Evolutionary conservation across 1,140 invertebrate species (phyloP), one percentile per base, ranked within the genome.

Genomic region (Neotoxoptera formosana): DNA sequence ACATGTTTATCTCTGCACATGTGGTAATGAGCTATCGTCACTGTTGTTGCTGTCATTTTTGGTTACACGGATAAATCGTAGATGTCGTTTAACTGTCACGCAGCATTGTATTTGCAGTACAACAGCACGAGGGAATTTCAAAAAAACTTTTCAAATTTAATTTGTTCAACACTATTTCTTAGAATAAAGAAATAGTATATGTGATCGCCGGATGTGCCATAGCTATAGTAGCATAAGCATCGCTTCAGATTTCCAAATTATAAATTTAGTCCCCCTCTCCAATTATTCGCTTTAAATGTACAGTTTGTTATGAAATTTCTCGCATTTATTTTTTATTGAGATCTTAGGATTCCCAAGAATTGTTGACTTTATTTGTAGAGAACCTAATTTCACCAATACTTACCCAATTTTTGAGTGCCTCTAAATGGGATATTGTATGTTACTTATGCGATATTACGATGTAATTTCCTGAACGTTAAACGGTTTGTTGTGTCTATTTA

Each of bases 401-500:
- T 60, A 9, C 7, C 56, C 30, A 14, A 60, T 30, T 30, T 30
- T 67, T 30, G 30, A 4, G 11, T 67, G 30, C 30, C 30, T 67
- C 1, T n/a, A 67, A 30, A 67, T 9, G 3, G 11, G 30, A n/a
- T 67, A 67, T 67, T 3, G 17, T 51, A 51, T 51, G 3, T 30
- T 67, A n/a, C n/a, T n/a, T n/a, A n/a, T n/a, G 11, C 11, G 30
- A 30, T n/a, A 67, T 17, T n/a, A 67, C n/a, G 14, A 76, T 76
- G 30, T 76, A 0, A 17, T 76, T 76, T 76, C 14, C 14, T 76
- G 30, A n/a, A 11, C 30, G 14, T n/a, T 25, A 11, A 8, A 14
- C 23, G 36, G 21, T 86, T 30, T 47, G 6, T 86, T 47, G 30
- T 81, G n/a, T 76, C 4, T 7, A 60, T 90, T 86, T 96, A 99